phyloP scores from a whole-genome alignment of 1,140 invertebrate genomes.

The Hylyphantes graminicola region DNA sequence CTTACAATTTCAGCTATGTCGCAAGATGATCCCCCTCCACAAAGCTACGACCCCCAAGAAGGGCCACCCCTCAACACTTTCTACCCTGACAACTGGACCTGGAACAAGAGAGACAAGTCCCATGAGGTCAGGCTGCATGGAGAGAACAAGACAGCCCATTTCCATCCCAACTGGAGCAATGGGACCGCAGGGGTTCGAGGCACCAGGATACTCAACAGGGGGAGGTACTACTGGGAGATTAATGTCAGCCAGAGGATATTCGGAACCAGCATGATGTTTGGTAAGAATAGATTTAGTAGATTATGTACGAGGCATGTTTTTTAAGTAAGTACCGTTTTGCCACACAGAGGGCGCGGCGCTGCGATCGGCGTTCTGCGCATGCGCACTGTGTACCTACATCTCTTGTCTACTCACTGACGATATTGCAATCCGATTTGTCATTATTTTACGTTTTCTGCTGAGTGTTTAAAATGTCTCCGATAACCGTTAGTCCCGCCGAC shows the following conservation, averaged over 20 bases:
- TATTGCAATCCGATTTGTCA: no score
- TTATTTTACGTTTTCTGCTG: no score
- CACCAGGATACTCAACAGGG: slow-evolving; percentile 74
- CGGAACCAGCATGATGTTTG: slow-evolving; percentile 84
- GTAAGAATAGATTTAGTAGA: slow-evolving; percentile 10
- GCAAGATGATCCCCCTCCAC: slow-evolving; percentile 8
- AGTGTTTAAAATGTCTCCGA: no score
- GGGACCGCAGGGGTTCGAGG: slow-evolving; percentile 79
- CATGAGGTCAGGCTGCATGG: slow-evolving; percentile 75
- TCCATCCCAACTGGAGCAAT: slow-evolving; percentile 82
- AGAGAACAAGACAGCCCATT: slow-evolving; percentile 71
- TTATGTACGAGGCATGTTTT: no score
- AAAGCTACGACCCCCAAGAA: slow-evolving; percentile 66
- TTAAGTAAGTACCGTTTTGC: no score
- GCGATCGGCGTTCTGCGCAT: no score
- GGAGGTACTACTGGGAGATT: slow-evolving; percentile 79
- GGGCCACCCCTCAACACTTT: slow-evolving; percentile 16
- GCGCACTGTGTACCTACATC: no score
- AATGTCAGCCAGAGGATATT: slow-evolving; percentile 76
- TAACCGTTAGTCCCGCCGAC: no score
- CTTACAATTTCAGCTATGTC: neutral
- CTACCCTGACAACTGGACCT: slow-evolving; percentile 76
- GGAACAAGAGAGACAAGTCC: slow-evolving; percentile 75
- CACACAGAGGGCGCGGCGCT: no score
- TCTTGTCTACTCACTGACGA: no score